Percentiles rank a stretch among this genome's conserved stretches.
These are phyloP conservation scores for Leptopterna dolabrata DNA, from an alignment of 2,888 invertebrate species.

Conservation along the genomic window DNA sequence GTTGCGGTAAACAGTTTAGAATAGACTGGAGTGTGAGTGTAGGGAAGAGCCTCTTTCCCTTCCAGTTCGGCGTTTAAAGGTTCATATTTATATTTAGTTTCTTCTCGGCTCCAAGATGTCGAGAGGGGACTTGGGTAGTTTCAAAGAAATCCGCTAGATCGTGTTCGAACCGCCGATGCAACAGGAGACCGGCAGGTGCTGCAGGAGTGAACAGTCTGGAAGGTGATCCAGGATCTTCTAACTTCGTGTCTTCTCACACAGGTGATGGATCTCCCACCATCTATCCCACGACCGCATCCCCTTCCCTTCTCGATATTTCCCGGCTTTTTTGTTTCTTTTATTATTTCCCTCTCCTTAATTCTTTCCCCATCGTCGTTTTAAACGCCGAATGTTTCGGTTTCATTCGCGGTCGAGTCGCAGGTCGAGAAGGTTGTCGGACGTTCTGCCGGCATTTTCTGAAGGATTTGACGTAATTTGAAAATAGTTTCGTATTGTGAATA, in stretches of 20 bases:
- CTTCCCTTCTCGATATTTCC: not conserved
- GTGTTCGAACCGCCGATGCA: not conserved
- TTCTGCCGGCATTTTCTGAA: not conserved
- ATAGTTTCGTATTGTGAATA: not conserved
- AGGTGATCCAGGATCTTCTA: not conserved
- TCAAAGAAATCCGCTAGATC: constrained; percentile 20
- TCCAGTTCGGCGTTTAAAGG: constrained; percentile 46
- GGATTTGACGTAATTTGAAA: not conserved
- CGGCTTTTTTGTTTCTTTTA: not conserved
- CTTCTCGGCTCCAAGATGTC: not conserved
- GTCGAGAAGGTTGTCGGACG: not conserved
- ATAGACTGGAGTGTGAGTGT: constrained; percentile 42
- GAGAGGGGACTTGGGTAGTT: not conserved
- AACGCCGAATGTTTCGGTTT: not conserved
- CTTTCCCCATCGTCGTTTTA: not conserved
- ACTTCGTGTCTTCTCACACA: not conserved
- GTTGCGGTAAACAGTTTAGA: constrained; percentile 45
- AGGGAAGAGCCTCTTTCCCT: constrained; percentile 14
- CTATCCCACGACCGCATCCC: not conserved
- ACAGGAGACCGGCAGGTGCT: not conserved
- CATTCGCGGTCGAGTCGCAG: constrained; percentile 33
- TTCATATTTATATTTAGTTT: constrained; percentile 44
- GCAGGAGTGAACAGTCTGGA: not conserved
- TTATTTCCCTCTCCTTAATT: constrained; percentile 3
- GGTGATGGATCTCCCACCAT: constrained; percentile 40